These are phyloP conservation scores for Pseudorhiza aurosa DNA, from an alignment of 30 jellyfish, hydroid and myxozoan species.

Conservation along the genomic window DNA sequence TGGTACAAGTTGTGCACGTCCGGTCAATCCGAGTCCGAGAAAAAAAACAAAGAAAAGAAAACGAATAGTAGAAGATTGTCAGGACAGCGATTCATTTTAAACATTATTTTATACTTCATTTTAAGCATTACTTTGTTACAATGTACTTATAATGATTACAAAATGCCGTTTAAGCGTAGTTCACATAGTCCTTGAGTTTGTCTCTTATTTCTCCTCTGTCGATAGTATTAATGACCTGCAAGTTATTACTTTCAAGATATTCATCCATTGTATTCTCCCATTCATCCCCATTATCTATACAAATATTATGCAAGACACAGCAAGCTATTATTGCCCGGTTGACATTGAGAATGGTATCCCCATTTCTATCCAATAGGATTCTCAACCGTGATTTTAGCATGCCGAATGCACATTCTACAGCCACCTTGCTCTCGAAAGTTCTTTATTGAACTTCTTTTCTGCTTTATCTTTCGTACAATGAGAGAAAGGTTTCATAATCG, in stretches of 20 bases:
- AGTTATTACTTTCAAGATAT: background rate
- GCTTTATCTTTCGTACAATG: conserved; percentile 10
- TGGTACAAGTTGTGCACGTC: no score
- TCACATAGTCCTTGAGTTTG: background rate
- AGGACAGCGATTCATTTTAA: background rate
- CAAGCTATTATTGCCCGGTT: conserved; percentile 27
- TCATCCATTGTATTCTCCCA: conserved; percentile 2
- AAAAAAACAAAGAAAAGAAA: background rate
- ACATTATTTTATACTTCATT: background rate
- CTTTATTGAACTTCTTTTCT: conserved; percentile 30
- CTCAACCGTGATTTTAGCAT: conserved; percentile 3
- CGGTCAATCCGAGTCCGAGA: conserved; percentile 11
- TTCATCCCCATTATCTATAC: background rate
- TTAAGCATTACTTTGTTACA: background rate
- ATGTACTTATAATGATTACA: no score
- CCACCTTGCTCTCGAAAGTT: conserved; percentile 39
- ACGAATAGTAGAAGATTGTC: background rate
- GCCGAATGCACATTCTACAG: conserved; percentile 38
- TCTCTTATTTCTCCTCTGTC: conserved; percentile 37
- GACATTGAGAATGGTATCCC: background rate
- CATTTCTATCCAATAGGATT: conserved; percentile 4
- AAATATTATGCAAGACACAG: conserved; percentile 31
- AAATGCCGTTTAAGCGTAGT: background rate
- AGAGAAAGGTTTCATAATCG: conserved; percentile 19
- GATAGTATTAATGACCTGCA: background rate